phyloP scores from a whole-genome alignment of 2,113 vertebrate genomes.

The Toxostoma redivivum region DNA sequence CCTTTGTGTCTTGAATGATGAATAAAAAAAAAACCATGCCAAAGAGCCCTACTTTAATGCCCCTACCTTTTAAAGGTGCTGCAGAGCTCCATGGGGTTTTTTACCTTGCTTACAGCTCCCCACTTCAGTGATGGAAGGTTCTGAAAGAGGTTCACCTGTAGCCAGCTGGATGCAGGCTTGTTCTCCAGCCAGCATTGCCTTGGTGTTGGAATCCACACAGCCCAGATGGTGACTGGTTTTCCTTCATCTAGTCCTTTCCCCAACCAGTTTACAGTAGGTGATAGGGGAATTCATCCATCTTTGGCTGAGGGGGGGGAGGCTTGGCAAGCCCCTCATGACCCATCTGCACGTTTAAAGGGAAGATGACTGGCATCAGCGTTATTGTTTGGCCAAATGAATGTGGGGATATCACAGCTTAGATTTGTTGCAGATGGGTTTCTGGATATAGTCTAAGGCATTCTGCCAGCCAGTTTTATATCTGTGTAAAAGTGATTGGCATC shows the following conservation, averaged over 20 bases:
- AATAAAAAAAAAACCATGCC: fast-evolving
- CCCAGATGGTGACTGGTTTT: background rate
- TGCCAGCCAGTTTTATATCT: slow-evolving; percentile 50
- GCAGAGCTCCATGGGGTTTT: background rate
- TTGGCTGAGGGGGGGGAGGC: background rate
- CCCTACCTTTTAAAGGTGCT: background rate
- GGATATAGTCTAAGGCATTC: slow-evolving; percentile 32
- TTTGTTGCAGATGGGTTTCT: slow-evolving; percentile 58
- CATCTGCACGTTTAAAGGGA: background rate
- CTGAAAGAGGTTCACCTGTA: background rate
- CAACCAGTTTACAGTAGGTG: background rate
- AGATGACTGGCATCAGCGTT: background rate
- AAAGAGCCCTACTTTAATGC: background rate
- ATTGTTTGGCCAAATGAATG: slow-evolving; percentile 17
- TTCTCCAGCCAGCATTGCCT: fast-evolving
- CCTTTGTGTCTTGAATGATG: background rate
- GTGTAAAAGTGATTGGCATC: slow-evolving; percentile 55
- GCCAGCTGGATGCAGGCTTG: background rate
- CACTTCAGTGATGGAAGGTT: background rate
- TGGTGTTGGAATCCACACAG: background rate
- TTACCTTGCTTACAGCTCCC: background rate
- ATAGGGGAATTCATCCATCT: background rate
- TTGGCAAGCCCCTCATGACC: background rate
- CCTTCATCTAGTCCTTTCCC: background rate
- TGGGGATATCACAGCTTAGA: slow-evolving; percentile 25